Conservation (phyloP, 2,797 vertebrate species). For the Miichthys miiuy region DNA sequence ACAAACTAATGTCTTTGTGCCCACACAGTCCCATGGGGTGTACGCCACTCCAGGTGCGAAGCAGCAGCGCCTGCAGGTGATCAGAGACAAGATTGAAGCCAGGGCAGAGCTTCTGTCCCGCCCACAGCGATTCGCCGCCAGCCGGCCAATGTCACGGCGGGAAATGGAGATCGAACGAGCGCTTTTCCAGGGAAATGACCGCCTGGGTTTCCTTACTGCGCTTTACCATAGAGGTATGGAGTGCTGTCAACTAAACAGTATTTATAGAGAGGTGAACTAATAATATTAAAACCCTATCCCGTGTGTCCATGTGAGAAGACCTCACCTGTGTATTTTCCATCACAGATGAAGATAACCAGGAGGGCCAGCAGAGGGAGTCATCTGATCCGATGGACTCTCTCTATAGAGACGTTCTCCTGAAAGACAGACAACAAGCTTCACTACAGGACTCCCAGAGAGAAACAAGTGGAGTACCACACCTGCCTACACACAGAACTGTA, state of each 20-base stretch:
- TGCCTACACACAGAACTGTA: not conserved
- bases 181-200: conserved; percentile 92
- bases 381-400: conserved; percentile 87
- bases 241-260: no score
- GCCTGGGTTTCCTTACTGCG: conserved; percentile 89
- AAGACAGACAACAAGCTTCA: conserved; percentile 39
- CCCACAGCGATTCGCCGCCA: conserved; percentile 92
- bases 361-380: conserved; percentile 69
- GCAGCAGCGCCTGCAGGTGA: conserved; percentile 88
- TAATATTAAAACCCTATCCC: not conserved
- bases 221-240: conserved; percentile 92
- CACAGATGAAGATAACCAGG: conserved; percentile 84
- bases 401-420: conserved; percentile 88
- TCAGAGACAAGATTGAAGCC: conserved; percentile 90
- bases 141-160: conserved; percentile 89
- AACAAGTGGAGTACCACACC: not conserved
- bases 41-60: conserved; percentile 87
- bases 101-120: conserved; percentile 87
- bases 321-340: not conserved
- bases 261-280: no score
- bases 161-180: conserved; percentile 97
- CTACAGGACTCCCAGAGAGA: conserved; percentile 12
- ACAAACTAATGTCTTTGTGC: not conserved
- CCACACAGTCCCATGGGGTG: conserved; percentile 83
- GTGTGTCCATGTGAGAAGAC: not conserved